Percentiles rank a stretch among this genome's conserved stretches.
These are phyloP conservation scores for Cathartes aura DNA, from an alignment of 2,113 vertebrate species.

Conservation along the genomic window DNA sequence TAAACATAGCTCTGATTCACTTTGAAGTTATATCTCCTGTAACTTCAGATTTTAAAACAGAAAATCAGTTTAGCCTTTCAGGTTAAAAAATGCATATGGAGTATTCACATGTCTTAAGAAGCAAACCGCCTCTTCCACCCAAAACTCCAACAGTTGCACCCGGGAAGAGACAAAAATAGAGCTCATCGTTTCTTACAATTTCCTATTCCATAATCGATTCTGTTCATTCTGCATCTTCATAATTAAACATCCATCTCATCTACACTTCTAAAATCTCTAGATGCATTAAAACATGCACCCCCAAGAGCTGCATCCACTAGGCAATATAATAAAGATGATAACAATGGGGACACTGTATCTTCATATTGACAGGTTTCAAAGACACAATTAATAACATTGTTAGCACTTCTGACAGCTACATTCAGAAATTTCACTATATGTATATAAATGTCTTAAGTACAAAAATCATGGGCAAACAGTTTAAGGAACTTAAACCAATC, in stretches of 20 bases:
- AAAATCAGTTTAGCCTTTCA: conserved; percentile 46
- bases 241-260: conserved; percentile 55
- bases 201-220: conserved; percentile 10
- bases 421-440: neutral
- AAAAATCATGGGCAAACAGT: neutral
- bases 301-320: conserved; percentile 9
- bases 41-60: conserved; percentile 57
- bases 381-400: conserved; percentile 10
- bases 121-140: neutral
- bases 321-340: neutral
- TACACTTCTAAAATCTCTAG: conserved; percentile 4
- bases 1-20: conserved; percentile 76
- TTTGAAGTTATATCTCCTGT: conserved; percentile 68
- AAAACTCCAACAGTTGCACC: neutral
- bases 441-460: neutral
- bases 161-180: neutral
- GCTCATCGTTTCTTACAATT: neutral
- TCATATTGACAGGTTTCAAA: conserved; percentile 14
- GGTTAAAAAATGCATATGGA: conserved; percentile 18
- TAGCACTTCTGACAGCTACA: conserved; percentile 2
- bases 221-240: conserved; percentile 41
- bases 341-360: neutral
- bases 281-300: conserved; percentile 12
- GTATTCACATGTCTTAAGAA: conserved; percentile 5
- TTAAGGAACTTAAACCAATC: neutral